Conservation (phyloP, 2,888 invertebrate genomes). For the Drosophila percnosoma region DNA sequence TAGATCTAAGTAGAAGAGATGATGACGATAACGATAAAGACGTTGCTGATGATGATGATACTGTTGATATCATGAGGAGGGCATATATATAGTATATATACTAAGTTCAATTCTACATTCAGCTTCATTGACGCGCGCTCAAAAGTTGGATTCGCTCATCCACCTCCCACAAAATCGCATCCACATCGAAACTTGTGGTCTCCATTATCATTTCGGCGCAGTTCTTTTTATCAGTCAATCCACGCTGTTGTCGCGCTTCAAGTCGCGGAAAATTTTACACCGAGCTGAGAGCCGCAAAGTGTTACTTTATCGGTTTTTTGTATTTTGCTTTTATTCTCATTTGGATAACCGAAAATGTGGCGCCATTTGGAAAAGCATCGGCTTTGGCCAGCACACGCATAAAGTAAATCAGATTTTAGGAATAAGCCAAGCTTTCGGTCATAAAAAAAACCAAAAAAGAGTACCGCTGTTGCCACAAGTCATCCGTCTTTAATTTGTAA, state of each 20-base stretch:
- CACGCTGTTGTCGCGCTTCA: slow-evolving; percentile 59
- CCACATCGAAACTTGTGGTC: slow-evolving; percentile 48
- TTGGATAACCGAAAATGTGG: slow-evolving; percentile 20
- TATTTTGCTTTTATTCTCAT: not conserved
- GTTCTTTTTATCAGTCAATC: slow-evolving; percentile 79
- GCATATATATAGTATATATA: slow-evolving; percentile 50
- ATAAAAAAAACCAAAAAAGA: not conserved
- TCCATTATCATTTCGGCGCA: slow-evolving; percentile 69
- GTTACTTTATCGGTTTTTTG: not conserved
- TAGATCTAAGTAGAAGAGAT: slow-evolving; percentile 5
- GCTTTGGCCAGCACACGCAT: slow-evolving; percentile 21
- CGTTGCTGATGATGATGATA: slow-evolving; percentile 22
- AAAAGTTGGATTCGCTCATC: slow-evolving; percentile 44
- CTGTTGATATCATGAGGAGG: slow-evolving; percentile 38
- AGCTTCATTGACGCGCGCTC: slow-evolving; percentile 68
- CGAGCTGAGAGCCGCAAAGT: slow-evolving; percentile 4
- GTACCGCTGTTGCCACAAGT: not conserved
- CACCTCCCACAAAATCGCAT: slow-evolving; percentile 50
- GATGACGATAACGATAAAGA: slow-evolving; percentile 4
- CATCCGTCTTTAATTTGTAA: slow-evolving; percentile 3
- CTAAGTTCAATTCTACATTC: slow-evolving; percentile 58
- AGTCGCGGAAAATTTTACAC: slow-evolving; percentile 63
- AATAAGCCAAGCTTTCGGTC: not conserved
- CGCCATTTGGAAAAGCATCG: slow-evolving; percentile 14
- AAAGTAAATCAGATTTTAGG: slow-evolving; percentile 16